Base-by-base conservation (phyloP, 2,888 invertebrate genomes). In the Aphodius granarius region DNA sequence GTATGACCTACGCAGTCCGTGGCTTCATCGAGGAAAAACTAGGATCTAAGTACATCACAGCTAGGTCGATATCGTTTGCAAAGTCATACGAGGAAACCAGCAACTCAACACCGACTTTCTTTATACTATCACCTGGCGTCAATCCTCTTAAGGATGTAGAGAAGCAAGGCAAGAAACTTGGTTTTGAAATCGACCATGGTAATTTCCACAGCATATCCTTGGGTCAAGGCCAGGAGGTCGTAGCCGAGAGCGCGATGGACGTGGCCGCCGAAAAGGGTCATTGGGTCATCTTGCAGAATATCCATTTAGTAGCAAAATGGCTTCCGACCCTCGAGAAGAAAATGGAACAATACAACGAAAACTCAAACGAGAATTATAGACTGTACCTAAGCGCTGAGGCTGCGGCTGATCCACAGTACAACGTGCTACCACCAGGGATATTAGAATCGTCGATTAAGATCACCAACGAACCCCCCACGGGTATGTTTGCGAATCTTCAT, bases 81-180 rank as follows among this genome's bases (percentile, higher is more conserved):
- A 94, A 94, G 84, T 97, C 97, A 0, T 97, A 91, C 84, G 92
- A 94, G 84, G 97, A 98, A 86, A 94, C 95, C 62, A 94, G 94
- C 78, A 90, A 94, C 3, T 91, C 92, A 9, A 97, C 96, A 0
- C 96, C 97, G 0, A 92, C 97, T 78, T 97, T 98, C 88, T 98
- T 98, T 86, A 97, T 98, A 79, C 89, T 98, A 2, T 98, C 97
- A 0, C 93, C 97, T 0, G 98, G 98, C 68, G 97, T 98, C 0
- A 97, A 98, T 88, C 98, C 98, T 0, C 88, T 97, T 0, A 97
- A 96, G 88, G 98, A 97, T 85, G 94, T 97, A 0, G 98, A 98
- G 87, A 92, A 92, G 79, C 86, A 97, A 20, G 98, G 97, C 0
- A 92, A 92, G 80, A 92, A 91, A 83, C 80, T 97, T 73, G 96